These are phyloP conservation scores for Mercenaria mercenaria DNA, from an alignment of 1,140 invertebrate genomes.

Conservation along the genomic window DNA sequence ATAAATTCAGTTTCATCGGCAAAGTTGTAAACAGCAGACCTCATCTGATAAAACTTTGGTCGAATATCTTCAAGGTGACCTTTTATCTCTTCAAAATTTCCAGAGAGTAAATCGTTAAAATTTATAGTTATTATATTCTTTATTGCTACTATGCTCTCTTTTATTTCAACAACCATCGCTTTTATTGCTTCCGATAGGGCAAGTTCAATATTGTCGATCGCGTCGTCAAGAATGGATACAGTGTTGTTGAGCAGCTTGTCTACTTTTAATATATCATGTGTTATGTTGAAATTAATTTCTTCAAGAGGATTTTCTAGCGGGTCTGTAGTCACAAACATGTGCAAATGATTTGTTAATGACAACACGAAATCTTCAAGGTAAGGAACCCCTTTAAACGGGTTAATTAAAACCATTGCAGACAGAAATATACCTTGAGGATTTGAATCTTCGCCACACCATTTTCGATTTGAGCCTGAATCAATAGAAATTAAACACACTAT, in stretches of 20 bases:
- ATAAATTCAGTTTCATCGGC: background rate
- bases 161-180: background rate
- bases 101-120: background rate
- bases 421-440: constrained; percentile 60
- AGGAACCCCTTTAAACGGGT: constrained; percentile 43
- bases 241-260: background rate
- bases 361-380: constrained; percentile 16
- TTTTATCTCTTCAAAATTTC: background rate
- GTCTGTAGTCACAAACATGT: constrained; percentile 8
- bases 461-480: background rate
- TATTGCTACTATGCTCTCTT: background rate
- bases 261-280: background rate
- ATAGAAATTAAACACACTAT: too few species aligned
- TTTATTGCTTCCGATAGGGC: background rate
- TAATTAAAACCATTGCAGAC: constrained; percentile 2
- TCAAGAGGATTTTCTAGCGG: background rate
- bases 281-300: background rate
- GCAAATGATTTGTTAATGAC: background rate
- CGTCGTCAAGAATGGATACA: background rate
- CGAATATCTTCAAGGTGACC: background rate
- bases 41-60: background rate
- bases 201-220: background rate
- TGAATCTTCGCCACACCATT: constrained; percentile 42
- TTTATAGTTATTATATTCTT: background rate
- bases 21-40: background rate